Percentiles rank a stretch among this genome's conserved stretches.
These are phyloP conservation scores for Linyphia triangularis DNA, from an alignment of 2,888 invertebrate species.

Conservation along the genomic window DNA sequence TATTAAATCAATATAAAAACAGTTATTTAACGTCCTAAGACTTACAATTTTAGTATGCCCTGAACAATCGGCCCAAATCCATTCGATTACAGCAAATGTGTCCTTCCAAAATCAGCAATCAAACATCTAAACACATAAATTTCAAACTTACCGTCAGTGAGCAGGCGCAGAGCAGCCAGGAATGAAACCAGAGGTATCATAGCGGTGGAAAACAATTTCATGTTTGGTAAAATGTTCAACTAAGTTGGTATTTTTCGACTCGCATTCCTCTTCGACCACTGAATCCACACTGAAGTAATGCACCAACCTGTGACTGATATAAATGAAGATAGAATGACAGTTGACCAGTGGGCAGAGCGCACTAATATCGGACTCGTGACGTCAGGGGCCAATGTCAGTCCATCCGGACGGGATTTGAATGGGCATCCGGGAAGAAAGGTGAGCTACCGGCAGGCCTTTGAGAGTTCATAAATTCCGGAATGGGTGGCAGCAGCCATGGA, in stretches of 20 bases:
- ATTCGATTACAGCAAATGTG: too few relatives aligned
- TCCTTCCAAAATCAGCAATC: too few relatives aligned
- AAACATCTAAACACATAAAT: background rate
- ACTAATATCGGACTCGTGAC: conserved; percentile 70
- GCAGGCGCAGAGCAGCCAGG: conserved; percentile 89
- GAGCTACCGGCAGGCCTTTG: conserved; percentile 55
- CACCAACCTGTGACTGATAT: conserved; percentile 20
- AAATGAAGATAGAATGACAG: conserved; percentile 36
- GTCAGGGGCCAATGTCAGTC: conserved; percentile 71
- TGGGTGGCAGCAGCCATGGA: conserved; percentile 55
- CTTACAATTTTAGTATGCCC: too few relatives aligned
- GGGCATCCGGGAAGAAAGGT: conserved; percentile 72
- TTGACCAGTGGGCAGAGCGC: conserved; percentile 46
- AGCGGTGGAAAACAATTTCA: conserved; percentile 78
- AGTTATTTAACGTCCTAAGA: too few relatives aligned
- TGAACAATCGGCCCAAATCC: too few relatives aligned
- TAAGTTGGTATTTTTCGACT: conserved; percentile 30
- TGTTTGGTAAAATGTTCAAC: conserved; percentile 42
- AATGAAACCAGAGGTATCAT: conserved; percentile 92
- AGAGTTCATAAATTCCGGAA: conserved; percentile 73
- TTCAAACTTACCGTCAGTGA: conserved; percentile 86
- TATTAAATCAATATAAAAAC: too few relatives aligned
- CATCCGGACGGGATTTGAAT: conserved; percentile 56
- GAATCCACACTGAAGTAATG: conserved; percentile 18
- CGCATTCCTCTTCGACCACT: conserved; percentile 49